Evolutionary conservation across 2,888 invertebrate genomes (phyloP).

Genomic region (Polymixis flavicincta): DNA sequence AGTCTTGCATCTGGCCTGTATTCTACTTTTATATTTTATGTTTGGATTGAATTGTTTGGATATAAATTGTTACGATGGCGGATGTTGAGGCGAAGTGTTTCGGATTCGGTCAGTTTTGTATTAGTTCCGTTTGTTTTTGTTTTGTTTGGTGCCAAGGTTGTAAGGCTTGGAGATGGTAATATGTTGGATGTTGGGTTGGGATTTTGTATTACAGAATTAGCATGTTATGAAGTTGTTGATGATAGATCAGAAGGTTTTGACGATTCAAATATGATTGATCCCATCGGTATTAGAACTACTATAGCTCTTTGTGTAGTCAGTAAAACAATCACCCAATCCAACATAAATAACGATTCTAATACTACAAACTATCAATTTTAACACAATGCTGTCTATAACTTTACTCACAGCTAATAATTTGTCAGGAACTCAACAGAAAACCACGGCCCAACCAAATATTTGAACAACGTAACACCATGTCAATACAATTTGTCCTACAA

Average conservation of each 20-base stretch:
- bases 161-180: conserved; percentile 20
- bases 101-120: conserved; percentile 48
- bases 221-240: not conserved
- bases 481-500: conserved; percentile 44
- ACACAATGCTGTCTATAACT: not conserved
- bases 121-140: conserved; percentile 43
- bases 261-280: not conserved
- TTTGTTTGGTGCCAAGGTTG: conserved; percentile 40
- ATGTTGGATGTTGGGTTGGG: not conserved
- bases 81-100: conserved; percentile 54
- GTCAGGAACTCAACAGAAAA: conserved; percentile 11
- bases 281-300: no score
- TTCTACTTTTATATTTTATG: conserved; percentile 65
- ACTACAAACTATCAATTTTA: not conserved
- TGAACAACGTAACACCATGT: conserved; percentile 41
- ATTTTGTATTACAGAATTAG: conserved; percentile 8
- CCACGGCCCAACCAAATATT: conserved; percentile 29
- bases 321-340: not conserved
- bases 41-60: conserved; percentile 61
- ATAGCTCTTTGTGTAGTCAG: not conserved
- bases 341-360: not conserved
- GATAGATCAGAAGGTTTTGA: not conserved
- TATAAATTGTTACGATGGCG: conserved; percentile 64
- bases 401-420: not conserved
- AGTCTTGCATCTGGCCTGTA: conserved; percentile 77